Evolutionary conservation across 2,797 vertebrate genomes (phyloP), one percentile per base, ranked within the genome.

Genomic region (Lepilemur septentrionalis): DNA sequence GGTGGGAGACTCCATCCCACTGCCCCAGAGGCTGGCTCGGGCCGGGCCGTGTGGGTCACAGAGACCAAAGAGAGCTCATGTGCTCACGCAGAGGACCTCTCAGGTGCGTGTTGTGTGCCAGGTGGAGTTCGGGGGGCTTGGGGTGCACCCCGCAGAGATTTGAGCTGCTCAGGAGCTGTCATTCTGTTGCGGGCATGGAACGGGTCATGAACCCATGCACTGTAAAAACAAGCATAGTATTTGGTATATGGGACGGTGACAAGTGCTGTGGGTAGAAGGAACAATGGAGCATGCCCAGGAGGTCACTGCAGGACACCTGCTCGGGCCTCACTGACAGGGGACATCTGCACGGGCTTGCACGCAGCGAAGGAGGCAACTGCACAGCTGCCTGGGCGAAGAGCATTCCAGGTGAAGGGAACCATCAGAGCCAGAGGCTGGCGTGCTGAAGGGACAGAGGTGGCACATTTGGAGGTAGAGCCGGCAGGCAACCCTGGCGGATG

Each of bases 401-500:
- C 5, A 4, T 15, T 9, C 13, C 30, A 15, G 61, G 63, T 17
- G 63, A 18, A 17, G 30, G 30, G 3, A 55, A 7, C 2, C 13
- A 28, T n/a, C 6, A 50, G 52, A 7, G 23, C 15, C 41, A 3
- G 23, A 1, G 9, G 61, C 4, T 3, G 67, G 50, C 22, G 25
- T 13, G 5, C 23, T 2, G 22, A 43, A 25, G 57, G 28, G 11
- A 32, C 18, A 15, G 61, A 18, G 48, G n/a, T 0, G 2, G 41
- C 7, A 1, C 10, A 4, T 70, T 14, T 43, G 41, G 7, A 70
- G 10, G 28, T 10, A 3, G 18, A 14, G 46, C 23, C 25, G 5
- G 25, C 23, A 38, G 50, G 50, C 41, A 8, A 1, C 25, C 50
- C 25, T 57, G 32, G 22, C 17, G 3, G 7, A 15, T 11, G n/a